These are phyloP conservation scores for Melipona beecheii DNA, from an alignment of 2,888 invertebrate genomes.

Conservation along the genomic window DNA sequence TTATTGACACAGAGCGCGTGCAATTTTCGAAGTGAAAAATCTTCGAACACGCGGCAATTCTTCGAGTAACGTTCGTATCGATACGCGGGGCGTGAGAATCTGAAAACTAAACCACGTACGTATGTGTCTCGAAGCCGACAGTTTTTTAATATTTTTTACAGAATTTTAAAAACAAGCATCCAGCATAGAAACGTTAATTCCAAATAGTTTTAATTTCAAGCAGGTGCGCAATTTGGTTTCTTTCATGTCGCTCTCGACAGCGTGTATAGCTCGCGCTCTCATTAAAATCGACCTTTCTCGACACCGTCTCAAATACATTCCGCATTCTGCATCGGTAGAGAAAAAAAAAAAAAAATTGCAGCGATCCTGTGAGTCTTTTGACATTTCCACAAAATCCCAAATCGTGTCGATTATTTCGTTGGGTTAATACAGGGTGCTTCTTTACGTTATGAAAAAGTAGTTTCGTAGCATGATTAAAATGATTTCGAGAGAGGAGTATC, in stretches of 20 bases:
- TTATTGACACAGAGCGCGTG: neutral
- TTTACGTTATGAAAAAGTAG: too few relatives aligned
- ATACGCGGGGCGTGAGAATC: neutral
- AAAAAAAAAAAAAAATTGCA: neutral
- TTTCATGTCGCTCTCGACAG: neutral
- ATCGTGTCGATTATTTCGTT: too few relatives aligned
- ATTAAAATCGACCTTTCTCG: neutral
- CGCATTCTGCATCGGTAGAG: neutral
- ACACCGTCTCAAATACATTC: neutral
- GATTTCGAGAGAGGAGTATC: too few relatives aligned
- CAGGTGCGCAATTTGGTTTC: neutral
- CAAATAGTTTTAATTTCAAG: neutral
- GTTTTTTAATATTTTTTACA: neutral
- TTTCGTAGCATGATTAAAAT: too few relatives aligned
- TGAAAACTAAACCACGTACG: neutral
- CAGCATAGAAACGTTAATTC: neutral
- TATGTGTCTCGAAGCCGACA: neutral
- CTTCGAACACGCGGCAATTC: neutral
- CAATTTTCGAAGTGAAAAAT: neutral
- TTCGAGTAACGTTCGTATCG: neutral
- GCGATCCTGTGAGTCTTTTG: too few relatives aligned
- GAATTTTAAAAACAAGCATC: neutral
- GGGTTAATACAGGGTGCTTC: too few relatives aligned
- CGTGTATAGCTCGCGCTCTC: neutral
- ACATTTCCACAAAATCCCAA: too few relatives aligned